Evolutionary conservation across 2,888 invertebrate genomes (phyloP).

Genomic region (Synergus umbraculus): DNA sequence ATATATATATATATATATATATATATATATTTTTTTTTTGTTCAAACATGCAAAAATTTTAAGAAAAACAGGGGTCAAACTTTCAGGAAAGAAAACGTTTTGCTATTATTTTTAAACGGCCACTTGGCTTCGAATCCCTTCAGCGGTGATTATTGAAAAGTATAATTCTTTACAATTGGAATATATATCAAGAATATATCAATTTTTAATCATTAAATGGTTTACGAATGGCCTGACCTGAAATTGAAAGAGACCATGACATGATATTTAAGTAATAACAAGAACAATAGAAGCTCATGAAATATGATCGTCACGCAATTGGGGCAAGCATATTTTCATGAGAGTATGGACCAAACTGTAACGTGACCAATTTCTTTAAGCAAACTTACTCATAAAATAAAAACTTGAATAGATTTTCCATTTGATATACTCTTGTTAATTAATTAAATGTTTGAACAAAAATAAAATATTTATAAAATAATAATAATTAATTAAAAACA

Average conservation of each 20-base stretch:
- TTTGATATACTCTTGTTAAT: too few species aligned
- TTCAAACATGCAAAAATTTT: neutral
- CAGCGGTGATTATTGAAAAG: too few species aligned
- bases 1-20: too few species aligned
- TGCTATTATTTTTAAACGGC: too few species aligned
- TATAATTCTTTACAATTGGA: neutral
- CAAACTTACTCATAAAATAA: too few species aligned
- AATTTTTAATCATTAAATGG: neutral
- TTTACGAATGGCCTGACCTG: neutral
- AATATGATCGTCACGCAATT: neutral
- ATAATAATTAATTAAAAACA: too few species aligned
- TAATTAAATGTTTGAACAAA: neutral
- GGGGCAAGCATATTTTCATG: neutral
- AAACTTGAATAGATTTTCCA: too few species aligned
- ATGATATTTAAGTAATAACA: slow-evolving; percentile 2
- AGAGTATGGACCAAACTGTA: neutral
- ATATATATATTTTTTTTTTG: too few species aligned
- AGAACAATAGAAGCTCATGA: slow-evolving; percentile 7
- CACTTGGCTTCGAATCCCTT: too few species aligned
- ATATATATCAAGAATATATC: neutral
- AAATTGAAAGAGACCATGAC: neutral
- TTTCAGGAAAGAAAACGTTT: too few species aligned
- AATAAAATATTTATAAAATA: neutral
- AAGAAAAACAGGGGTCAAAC: neutral
- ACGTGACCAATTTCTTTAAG: too few species aligned